Evolutionary conservation across 2,113 vertebrate genomes (phyloP).

Genomic region (Antidorcas marsupialis): DNA sequence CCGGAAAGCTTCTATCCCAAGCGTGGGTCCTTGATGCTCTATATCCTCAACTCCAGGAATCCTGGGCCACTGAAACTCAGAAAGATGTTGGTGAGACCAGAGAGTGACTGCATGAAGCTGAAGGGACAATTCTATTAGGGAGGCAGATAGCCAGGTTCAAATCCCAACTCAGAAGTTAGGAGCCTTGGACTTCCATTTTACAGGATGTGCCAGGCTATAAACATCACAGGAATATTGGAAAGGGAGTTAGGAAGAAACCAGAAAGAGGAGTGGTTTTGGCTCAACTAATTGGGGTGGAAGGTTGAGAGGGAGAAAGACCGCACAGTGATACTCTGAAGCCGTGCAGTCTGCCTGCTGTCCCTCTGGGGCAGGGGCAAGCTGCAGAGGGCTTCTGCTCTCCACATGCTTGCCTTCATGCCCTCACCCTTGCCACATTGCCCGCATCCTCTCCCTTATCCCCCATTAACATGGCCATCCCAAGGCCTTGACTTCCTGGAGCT

Average conservation of each 20-base stretch:
- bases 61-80: neutral
- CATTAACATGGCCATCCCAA: neutral
- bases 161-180: neutral
- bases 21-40: neutral
- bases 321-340: neutral
- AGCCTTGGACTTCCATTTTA: neutral
- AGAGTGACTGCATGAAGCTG: neutral
- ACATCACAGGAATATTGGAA: neutral
- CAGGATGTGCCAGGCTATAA: neutral
- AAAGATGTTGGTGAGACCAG: neutral
- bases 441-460: neutral
- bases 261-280: neutral
- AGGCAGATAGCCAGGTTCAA: neutral
- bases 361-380: fast-evolving
- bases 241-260: neutral
- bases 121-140: neutral
- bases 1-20: neutral
- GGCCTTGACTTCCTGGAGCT: neutral
- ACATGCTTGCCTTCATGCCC: neutral
- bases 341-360: neutral
- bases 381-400: neutral
- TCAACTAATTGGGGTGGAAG: neutral
- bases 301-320: neutral
- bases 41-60: neutral
- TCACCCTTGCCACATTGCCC: neutral